phyloP scores from a whole-genome alignment of 2,888 invertebrate species.

The Thereva unica region DNA sequence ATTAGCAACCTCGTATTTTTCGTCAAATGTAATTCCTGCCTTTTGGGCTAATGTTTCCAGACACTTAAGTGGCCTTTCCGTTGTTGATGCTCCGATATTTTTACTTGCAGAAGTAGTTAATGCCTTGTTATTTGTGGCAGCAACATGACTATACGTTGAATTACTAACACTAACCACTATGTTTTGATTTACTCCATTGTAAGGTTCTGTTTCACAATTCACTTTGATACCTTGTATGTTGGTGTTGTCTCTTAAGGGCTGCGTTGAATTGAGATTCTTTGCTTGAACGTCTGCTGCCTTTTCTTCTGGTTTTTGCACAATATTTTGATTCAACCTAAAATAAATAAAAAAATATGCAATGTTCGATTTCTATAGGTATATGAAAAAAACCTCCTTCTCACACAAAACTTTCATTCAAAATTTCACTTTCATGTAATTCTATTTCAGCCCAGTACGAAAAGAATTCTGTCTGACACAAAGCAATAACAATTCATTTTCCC shows the following conservation, averaged over 20 bases:
- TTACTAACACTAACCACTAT: conserved; percentile 1
- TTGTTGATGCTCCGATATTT: conserved; percentile 36
- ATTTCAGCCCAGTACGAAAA: no score
- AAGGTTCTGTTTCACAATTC: conserved; percentile 45
- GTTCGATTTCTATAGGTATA: not conserved
- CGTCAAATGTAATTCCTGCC: conserved; percentile 74
- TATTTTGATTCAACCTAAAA: conserved; percentile 68
- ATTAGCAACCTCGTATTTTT: conserved; percentile 73
- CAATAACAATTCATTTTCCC: no score
- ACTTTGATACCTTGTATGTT: conserved; percentile 18
- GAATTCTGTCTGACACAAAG: no score
- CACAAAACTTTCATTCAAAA: no score
- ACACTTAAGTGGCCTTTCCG: conserved; percentile 66
- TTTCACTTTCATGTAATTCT: no score
- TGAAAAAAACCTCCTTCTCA: not conserved
- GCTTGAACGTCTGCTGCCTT: conserved; percentile 48
- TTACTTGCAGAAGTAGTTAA: not conserved
- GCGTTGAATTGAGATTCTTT: conserved; percentile 1
- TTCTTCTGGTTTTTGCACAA: conserved; percentile 61
- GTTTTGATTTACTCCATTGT: conserved; percentile 32
- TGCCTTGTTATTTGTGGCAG: not conserved
- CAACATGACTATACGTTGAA: conserved; percentile 9
- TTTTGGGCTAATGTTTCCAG: conserved; percentile 74
- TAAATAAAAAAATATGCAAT: conserved; percentile 38
- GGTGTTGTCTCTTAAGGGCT: conserved; percentile 22